Base-by-base conservation (phyloP, 2,797 vertebrate species). In the Pelochelys cantorii region DNA sequence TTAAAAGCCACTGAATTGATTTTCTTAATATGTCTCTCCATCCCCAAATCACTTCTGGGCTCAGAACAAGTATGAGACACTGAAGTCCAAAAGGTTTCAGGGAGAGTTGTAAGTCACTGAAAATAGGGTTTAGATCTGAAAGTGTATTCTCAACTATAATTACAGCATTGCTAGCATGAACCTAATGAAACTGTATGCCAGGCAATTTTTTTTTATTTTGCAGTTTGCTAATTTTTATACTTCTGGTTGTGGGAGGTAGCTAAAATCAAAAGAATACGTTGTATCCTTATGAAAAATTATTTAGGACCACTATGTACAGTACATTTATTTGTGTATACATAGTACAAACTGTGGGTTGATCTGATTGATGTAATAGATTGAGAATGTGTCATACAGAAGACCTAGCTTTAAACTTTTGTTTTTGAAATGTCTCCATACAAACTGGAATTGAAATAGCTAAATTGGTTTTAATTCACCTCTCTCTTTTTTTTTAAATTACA, bases 171-270 rank as follows among this genome's bases (percentile, higher is more conserved):
- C 80, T 95, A 85, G 74, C 1, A 4, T 93, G 86, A 93, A 92
- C 89, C 92, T 92, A 90, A 94, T 95, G 79, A 90, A 96, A 91
- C 93, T 97, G 42, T 95, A 83, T 88, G 85, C 89, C 92, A 83
- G 86, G 94, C 83, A 81, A 7, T 96, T 97, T 96, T 71, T 89
- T 71, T 90, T 92, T 93, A 27, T 91, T 95, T 92, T 96, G 81
- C 94, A 95, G 81, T 89, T 96, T 88, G 86, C 96, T 95, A 95
- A 54, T 86, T 94, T 93, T 95, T 93, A 87, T 95, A 81, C 74
- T 95, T 95, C 27, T 96, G 85, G 71, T 71, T 95, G 94, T 96
- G 90, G 95, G 95, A 96, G 93, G 93, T 92, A 94, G 88, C 93
- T 94, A 95, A 95, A 96, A 96, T 60, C 62, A 90, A 71, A 86